Base-by-base conservation (phyloP, 2,888 invertebrate species). In the Nomada flava region DNA sequence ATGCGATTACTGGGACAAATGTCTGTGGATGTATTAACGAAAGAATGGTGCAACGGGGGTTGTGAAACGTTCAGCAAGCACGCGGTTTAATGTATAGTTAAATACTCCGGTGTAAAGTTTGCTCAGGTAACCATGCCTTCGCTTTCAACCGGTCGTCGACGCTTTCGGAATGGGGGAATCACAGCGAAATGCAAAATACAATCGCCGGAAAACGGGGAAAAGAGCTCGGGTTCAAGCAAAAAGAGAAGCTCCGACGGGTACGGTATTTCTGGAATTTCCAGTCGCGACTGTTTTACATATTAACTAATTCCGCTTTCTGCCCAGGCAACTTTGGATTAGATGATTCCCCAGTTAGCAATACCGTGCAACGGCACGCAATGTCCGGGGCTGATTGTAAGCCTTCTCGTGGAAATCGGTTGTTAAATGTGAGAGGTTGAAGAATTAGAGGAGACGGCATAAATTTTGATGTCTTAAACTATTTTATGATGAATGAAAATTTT, bases 341-440 rank as follows among this genome's bases (percentile, higher is more conserved):
- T 84, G 86, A 79, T 86, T 87, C 84, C 87, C 87, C 79, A 75
- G 87, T 87, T 84, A 86, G 84, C 82, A 87, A 84, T 87, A 86
- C 71, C 77, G 79, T 71, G 76, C 84, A 86, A 87, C 79, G 76
- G 80, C 63, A 71, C 70, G 74, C 82, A 57, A 67, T 67, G 75
- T 75, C 82, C 77, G 74, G 64, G 62, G 70, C 81, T 85, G 85
- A 86, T 87, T 86, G 84, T 82, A 79, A 87, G 74, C 77, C 60
- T 53, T 76, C 74, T 26, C 42, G 15, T 57, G 50, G 62, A 73
- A 65, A 76, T 78, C 36, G 36, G 36, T 36, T 36, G 36, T 36
- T 36, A 7, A 36, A 36, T 36, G 36, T 36, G 36, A 36, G 36
- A 36, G 36, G 36, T 36, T 36, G 36, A 7, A 36, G 36, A 7